phyloP scores from a whole-genome alignment of 2,888 invertebrate species.

The Stegana nigrithorax region DNA sequence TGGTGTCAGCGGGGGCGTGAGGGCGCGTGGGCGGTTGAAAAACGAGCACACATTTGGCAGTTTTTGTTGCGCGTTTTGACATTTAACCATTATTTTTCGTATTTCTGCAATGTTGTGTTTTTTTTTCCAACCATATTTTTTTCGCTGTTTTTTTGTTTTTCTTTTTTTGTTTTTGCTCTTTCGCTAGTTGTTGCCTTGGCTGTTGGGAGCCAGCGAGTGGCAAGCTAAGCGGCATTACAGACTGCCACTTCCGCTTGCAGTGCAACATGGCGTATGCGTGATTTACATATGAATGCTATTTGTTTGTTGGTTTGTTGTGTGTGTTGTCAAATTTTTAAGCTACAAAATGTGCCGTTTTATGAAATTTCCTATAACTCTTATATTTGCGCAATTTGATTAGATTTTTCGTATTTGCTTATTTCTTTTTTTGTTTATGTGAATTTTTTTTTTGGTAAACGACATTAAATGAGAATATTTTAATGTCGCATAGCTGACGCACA shows the following conservation, averaged over 20 bases:
- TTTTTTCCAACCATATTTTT: constrained; percentile 1
- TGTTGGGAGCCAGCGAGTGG: no score
- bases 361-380: constrained; percentile 34
- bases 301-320: constrained; percentile 34
- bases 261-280: constrained; percentile 20
- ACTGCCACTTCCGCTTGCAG: constrained; percentile 12
- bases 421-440: no score
- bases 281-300: constrained; percentile 49
- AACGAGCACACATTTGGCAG: constrained; percentile 6
- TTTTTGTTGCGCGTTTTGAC: constrained; percentile 18
- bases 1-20: no score
- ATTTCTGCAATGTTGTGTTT: not conserved
- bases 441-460: no score
- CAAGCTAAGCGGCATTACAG: no score
- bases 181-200: not conserved
- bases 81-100: constrained; percentile 15
- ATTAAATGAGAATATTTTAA: not conserved
- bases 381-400: constrained; percentile 35
- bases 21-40: no score
- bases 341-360: constrained; percentile 30
- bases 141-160: constrained; percentile 17
- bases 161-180: constrained; percentile 19
- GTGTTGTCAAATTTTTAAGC: constrained; percentile 31
- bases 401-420: not conserved
- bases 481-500: not conserved